These are phyloP conservation scores for Gasteruption jaculator DNA, from an alignment of 2,888 invertebrate species.

Conservation along the genomic window DNA sequence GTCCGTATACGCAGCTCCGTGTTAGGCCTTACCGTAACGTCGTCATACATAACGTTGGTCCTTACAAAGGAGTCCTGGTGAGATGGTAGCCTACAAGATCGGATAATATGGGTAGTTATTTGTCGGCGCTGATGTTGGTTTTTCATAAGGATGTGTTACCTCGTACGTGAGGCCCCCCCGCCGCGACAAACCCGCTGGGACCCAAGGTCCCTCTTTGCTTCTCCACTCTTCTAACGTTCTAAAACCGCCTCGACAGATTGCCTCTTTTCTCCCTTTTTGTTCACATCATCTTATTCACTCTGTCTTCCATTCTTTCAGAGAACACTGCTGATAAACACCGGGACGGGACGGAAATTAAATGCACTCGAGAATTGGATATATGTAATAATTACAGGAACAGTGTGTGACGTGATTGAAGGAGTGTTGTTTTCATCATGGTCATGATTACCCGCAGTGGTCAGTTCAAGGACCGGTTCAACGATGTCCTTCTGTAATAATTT, in stretches of 20 bases:
- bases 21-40: conserved; percentile 22
- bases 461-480: too few relatives aligned
- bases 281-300: conserved; percentile 1
- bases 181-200: conserved; percentile 42
- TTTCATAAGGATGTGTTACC: conserved; percentile 37
- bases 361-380: too few relatives aligned
- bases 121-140: conserved; percentile 52
- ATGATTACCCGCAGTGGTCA: too few relatives aligned
- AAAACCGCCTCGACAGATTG: conserved; percentile 20
- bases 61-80: conserved; percentile 46
- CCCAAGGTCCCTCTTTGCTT: conserved; percentile 25
- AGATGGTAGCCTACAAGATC: conserved; percentile 50
- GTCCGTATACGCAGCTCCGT: conserved; percentile 18
- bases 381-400: too few relatives aligned
- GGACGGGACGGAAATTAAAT: conserved; percentile 44
- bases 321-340: conserved; percentile 39
- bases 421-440: too few relatives aligned
- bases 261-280: conserved; percentile 11
- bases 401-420: too few relatives aligned
- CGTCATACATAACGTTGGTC: conserved; percentile 36
- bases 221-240: conserved; percentile 15
- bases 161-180: conserved; percentile 44
- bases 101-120: conserved; percentile 51
- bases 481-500: too few relatives aligned
- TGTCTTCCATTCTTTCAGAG: too few relatives aligned